Percentiles rank a stretch among this genome's conserved stretches.
Conservation (phyloP, 53 echinoderm and acorn worm species). For the Echinometra lucunter region DNA sequence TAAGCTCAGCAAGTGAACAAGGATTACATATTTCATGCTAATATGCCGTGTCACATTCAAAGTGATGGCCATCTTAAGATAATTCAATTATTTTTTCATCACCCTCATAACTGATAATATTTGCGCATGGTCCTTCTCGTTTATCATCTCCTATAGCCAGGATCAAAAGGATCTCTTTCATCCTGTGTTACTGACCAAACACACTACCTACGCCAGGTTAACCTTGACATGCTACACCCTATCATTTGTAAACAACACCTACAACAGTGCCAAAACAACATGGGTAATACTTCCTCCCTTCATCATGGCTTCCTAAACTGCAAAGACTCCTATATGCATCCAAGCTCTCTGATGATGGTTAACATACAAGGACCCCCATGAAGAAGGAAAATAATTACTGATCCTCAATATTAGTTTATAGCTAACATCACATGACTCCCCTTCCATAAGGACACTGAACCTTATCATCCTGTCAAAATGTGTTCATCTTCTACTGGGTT, state of each 20-base stretch:
- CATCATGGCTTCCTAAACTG: neutral
- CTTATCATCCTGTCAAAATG: neutral
- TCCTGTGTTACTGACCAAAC: neutral
- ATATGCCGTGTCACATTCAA: neutral
- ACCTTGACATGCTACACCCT: neutral
- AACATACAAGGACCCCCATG: neutral
- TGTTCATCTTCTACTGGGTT: neutral
- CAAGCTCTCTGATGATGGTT: neutral
- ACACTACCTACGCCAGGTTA: neutral
- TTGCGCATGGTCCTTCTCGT: slow-evolving; percentile 13
- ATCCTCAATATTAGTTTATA: slow-evolving; percentile 34
- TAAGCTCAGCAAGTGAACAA: no score
- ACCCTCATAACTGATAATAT: neutral
- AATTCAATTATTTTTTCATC: slow-evolving; percentile 46
- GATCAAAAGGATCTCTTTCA: neutral
- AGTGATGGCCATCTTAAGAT: neutral
- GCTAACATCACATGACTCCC: neutral
- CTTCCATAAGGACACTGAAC: neutral
- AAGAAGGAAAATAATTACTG: slow-evolving; percentile 17
- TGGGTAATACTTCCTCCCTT: neutral
- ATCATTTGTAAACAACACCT: neutral
- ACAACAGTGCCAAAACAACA: neutral
- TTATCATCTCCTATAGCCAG: neutral
- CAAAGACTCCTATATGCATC: neutral
- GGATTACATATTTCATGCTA: no score